Evolutionary conservation across 2,113 vertebrate species (phyloP).

Genomic region (Cranoglanis bouderius): DNA sequence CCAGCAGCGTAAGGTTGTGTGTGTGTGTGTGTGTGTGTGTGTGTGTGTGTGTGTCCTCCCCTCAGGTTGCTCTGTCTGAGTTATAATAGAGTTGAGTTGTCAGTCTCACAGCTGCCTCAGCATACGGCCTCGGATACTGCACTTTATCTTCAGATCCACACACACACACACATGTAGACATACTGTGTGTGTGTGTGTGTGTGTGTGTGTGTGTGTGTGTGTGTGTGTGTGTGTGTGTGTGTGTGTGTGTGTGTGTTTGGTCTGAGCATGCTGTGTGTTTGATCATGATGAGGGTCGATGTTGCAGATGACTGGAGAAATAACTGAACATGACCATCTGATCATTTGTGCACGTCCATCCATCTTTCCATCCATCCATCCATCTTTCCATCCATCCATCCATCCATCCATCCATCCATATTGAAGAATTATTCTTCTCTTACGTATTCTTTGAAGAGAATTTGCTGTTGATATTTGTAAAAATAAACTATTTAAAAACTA

Average conservation of each 20-base stretch:
- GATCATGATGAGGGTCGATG: neutral
- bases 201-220: neutral
- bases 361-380: conserved; percentile 10
- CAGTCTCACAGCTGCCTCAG: conserved; percentile 75
- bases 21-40: conserved; percentile 25
- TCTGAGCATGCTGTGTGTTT: conserved; percentile 20
- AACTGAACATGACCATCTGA: neutral
- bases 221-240: neutral
- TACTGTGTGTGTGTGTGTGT: neutral
- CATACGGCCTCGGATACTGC: conserved; percentile 67
- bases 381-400: neutral
- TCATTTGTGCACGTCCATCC: neutral
- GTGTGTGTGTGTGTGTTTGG: neutral
- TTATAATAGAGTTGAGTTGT: conserved; percentile 77
- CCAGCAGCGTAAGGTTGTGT: conserved; percentile 24
- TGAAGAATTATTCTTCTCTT: too few relatives aligned
- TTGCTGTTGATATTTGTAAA: neutral
- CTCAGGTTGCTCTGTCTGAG: conserved; percentile 65
- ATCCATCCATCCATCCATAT: neutral
- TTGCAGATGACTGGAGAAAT: conserved; percentile 14
- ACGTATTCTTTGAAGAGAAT: neutral
- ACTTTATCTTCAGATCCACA: conserved; percentile 45
- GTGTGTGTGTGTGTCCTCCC: conserved; percentile 31
- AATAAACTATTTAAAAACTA: neutral
- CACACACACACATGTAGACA: conserved; percentile 25